These are phyloP conservation scores for Pseudomyrmex pallidus DNA, from an alignment of 1,140 invertebrate genomes.

Conservation along the genomic window DNA sequence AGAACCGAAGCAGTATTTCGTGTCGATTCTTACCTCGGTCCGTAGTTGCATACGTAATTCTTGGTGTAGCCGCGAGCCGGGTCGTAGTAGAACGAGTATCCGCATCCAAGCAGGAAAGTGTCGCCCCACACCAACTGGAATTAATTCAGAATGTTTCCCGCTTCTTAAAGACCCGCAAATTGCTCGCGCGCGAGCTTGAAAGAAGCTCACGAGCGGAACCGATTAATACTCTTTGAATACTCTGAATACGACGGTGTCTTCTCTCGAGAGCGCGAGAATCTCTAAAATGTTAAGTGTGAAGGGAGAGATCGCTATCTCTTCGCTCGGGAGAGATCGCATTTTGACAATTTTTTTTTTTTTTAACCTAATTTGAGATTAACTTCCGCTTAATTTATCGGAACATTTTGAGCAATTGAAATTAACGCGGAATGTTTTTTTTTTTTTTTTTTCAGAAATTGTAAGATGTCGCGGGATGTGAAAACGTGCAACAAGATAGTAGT, in stretches of 20 bases:
- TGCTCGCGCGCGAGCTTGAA: neutral
- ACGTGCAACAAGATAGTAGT: too few relatives aligned
- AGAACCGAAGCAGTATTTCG: too few relatives aligned
- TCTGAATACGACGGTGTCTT: neutral
- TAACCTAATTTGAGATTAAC: neutral
- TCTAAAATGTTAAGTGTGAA: neutral
- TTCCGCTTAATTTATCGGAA: neutral
- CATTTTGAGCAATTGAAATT: neutral
- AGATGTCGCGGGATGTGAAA: too few relatives aligned
- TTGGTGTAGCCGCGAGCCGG: constrained; percentile 90
- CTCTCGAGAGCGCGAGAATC: neutral
- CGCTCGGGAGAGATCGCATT: neutral
- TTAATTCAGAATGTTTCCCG: constrained; percentile 60
- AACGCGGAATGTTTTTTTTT: neutral
- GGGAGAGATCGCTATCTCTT: too few relatives aligned
- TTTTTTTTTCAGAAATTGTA: neutral
- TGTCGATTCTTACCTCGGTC: constrained; percentile 88
- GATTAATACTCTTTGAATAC: neutral
- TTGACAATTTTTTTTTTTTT: neutral
- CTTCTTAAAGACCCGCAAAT: neutral
- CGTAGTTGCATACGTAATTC: constrained; percentile 94
- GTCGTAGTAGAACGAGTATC: constrained; percentile 92
- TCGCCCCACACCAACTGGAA: constrained; percentile 92
- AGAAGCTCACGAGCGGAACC: neutral
- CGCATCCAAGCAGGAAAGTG: constrained; percentile 92